Evolutionary conservation across 2,113 vertebrate species (phyloP).

Genomic region (Raja brachyura): DNA sequence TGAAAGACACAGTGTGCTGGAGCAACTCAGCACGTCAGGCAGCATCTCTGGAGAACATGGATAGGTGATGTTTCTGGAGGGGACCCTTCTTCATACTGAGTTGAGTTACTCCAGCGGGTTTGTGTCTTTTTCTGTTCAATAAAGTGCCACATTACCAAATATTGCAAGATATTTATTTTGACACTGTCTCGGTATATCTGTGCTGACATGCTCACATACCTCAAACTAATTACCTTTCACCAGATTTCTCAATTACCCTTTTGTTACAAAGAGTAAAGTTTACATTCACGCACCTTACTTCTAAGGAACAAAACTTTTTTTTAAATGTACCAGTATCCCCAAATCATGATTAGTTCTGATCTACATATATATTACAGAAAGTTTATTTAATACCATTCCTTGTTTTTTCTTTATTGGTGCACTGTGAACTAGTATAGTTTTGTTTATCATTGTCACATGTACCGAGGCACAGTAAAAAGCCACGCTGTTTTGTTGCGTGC

Average conservation of each 20-base stretch:
- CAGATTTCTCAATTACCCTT: background rate
- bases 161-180: background rate
- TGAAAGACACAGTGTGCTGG: no score
- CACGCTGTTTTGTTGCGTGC: no score
- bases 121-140: background rate
- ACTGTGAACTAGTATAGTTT: no score
- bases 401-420: background rate
- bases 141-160: background rate
- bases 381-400: background rate
- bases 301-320: background rate
- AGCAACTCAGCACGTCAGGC: no score
- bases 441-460: no score
- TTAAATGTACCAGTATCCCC: background rate
- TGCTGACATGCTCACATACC: background rate
- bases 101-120: no score
- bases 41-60: no score
- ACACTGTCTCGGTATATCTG: background rate
- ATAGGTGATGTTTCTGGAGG: no score
- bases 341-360: background rate
- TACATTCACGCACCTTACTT: background rate
- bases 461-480: no score
- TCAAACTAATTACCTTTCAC: background rate
- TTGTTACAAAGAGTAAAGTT: background rate
- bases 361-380: background rate
- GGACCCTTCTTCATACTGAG: no score